Base-by-base conservation (phyloP, 2,113 vertebrate species). In the Urocitellus parryii region DNA sequence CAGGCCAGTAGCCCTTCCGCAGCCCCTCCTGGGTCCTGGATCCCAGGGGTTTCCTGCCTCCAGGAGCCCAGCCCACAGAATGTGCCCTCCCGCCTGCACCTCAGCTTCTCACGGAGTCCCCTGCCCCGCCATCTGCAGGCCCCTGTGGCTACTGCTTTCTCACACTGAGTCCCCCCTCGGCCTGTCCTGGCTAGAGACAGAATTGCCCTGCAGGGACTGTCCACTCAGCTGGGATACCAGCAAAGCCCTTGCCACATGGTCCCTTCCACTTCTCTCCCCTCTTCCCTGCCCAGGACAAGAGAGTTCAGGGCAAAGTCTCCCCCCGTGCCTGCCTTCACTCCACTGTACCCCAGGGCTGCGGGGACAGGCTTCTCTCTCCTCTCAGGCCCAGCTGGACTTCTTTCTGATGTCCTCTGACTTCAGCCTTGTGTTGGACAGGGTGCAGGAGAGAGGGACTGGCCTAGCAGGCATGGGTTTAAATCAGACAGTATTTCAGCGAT, bases 201-300 rank as follows among this genome's bases (percentile, higher is more conserved):
- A 32, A 13, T 29, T 11, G 1, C 39, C 25, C 4, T 32, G 11
- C 34, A 8, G 51, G 12, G 53, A 42, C 83, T 0, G 2, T 27
- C 20, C 1, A 16, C 14, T 1, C 0, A 37, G 29, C 29, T 3
- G 4, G 18, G 5, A 14, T 8, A 20, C 1, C 74, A 22, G 32
- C 79, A 27, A 58, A 48, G 63, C 85, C 25, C 27, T 1, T 27
- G 42, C 72, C 56, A 24, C 32, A 0, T n/a, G 14, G 3, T 63
- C 61, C 61, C n/a, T 11, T 61, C 34, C 24, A 32, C 18, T 61
- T 14, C 3, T 12, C n/a, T 10, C 1, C 4, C 34, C 83, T 8
- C n/a, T 24, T 14, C 65, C 27, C 6, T 1, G 2, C 17, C 6
- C 10, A 1, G 18, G 6, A 58, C 32, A 65, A 63, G 61, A 63